These are phyloP conservation scores for Pollenia angustigena DNA, from an alignment of 2,888 invertebrate species.

Conservation along the genomic window DNA sequence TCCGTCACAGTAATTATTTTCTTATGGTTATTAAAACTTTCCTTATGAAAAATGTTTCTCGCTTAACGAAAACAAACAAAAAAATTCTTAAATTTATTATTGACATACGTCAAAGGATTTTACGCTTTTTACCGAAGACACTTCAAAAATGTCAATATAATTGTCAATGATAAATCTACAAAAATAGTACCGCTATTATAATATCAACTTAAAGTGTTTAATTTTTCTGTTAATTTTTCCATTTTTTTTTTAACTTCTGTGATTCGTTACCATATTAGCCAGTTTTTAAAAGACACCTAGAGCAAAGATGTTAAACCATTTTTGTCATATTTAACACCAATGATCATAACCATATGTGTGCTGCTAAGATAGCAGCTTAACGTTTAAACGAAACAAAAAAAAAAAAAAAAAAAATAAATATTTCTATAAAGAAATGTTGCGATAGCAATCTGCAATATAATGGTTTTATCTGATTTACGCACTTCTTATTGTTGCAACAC, in stretches of 20 bases:
- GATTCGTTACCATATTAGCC: conserved; percentile 60
- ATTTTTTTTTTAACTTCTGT: conserved; percentile 11
- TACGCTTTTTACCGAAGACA: conserved; percentile 48
- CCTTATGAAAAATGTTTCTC: neutral
- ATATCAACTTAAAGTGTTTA: conserved; percentile 48
- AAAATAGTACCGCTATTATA: conserved; percentile 71
- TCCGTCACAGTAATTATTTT: conserved; percentile 41
- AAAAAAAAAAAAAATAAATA: neutral
- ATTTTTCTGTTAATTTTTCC: neutral
- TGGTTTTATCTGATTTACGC: conserved; percentile 74
- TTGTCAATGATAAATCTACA: conserved; percentile 64
- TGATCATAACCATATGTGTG: conserved; percentile 71
- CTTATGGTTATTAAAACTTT: conserved; percentile 48
- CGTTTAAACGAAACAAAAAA: conserved; percentile 3
- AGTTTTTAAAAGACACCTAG: conserved; percentile 54
- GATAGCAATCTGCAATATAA: conserved; percentile 65
- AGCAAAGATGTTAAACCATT: conserved; percentile 70
- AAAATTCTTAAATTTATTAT: conserved; percentile 14
- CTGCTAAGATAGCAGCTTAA: conserved; percentile 41
- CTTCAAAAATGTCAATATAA: conserved; percentile 61
- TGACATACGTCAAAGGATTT: conserved; percentile 61
- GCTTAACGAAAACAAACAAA: neutral
- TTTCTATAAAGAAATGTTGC: conserved; percentile 54
- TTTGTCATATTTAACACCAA: conserved; percentile 69
- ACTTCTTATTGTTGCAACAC: conserved; percentile 62